Evolutionary conservation across 2,888 invertebrate species (phyloP).

Genomic region (Diarsia brunnea): DNA sequence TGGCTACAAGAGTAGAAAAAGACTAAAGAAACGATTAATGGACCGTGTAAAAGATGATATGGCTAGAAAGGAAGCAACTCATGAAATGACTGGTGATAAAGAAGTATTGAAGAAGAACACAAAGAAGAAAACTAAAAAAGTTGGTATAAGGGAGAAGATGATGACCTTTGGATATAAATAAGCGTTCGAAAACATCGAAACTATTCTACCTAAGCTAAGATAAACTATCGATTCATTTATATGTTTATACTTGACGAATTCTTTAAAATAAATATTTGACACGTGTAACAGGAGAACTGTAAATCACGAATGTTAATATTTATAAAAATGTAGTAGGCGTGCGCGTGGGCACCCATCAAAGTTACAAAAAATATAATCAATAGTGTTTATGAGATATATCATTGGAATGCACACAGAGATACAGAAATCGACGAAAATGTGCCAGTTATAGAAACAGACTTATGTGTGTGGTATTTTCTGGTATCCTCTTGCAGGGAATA

Average conservation of each 20-base stretch:
- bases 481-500: background rate
- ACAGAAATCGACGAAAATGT: background rate
- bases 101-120: background rate
- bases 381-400: slow-evolving; percentile 60
- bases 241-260: slow-evolving; percentile 26
- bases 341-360: slow-evolving; percentile 74
- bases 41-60: background rate
- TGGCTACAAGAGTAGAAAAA: background rate
- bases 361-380: slow-evolving; percentile 68
- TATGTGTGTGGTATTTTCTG: background rate
- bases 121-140: too few relatives aligned
- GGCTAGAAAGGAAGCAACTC: background rate
- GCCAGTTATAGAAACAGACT: background rate
- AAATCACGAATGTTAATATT: slow-evolving; percentile 64
- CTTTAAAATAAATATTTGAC: slow-evolving; percentile 49
- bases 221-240: background rate
- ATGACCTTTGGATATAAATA: too few relatives aligned
- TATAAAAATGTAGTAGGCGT: slow-evolving; percentile 68
- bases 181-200: background rate
- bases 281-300: slow-evolving; percentile 45
- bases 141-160: background rate
- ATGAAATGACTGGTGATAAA: background rate
- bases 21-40: background rate
- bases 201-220: background rate
- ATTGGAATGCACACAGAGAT: slow-evolving; percentile 16